These are phyloP conservation scores for Tiliacea aurago DNA, from an alignment of 2,888 invertebrate species.

Conservation along the genomic window DNA sequence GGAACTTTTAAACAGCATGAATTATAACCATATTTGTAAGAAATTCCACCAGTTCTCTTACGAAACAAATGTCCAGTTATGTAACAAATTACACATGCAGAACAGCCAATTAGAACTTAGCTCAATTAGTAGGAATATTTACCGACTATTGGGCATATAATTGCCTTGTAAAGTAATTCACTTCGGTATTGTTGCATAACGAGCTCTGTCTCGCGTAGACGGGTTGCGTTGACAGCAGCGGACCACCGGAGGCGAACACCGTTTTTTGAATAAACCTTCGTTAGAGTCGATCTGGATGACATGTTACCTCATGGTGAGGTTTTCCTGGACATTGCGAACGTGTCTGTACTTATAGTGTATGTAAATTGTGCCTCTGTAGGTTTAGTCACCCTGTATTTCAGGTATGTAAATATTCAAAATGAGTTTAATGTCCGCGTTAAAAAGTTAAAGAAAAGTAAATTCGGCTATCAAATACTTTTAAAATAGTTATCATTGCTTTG, in stretches of 20 bases:
- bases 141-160: slow-evolving; percentile 56
- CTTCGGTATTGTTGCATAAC: slow-evolving; percentile 74
- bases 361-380: slow-evolving; percentile 43
- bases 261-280: slow-evolving; percentile 86
- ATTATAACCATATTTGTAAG: slow-evolving; percentile 20
- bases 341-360: slow-evolving; percentile 57
- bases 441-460: slow-evolving; percentile 42
- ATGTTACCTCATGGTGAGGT: slow-evolving; percentile 71
- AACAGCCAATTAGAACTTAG: slow-evolving; percentile 44
- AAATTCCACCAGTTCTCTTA: neutral
- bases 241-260: slow-evolving; percentile 84
- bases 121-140: slow-evolving; percentile 52
- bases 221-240: slow-evolving; percentile 72
- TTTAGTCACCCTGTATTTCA: slow-evolving; percentile 32
- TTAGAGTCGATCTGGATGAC: slow-evolving; percentile 82
- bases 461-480: slow-evolving; percentile 49
- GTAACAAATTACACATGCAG: slow-evolving; percentile 22
- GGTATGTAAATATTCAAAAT: slow-evolving; percentile 19
- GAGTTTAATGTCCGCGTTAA: slow-evolving; percentile 24
- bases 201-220: slow-evolving; percentile 69
- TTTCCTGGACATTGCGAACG: slow-evolving; percentile 66
- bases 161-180: slow-evolving; percentile 71
- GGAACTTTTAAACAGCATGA: slow-evolving; percentile 19
- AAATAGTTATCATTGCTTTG: slow-evolving; percentile 72
- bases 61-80: neutral